These are phyloP conservation scores for Carterocephalus palaemon DNA, from an alignment of 2,888 invertebrate species.

Conservation along the genomic window DNA sequence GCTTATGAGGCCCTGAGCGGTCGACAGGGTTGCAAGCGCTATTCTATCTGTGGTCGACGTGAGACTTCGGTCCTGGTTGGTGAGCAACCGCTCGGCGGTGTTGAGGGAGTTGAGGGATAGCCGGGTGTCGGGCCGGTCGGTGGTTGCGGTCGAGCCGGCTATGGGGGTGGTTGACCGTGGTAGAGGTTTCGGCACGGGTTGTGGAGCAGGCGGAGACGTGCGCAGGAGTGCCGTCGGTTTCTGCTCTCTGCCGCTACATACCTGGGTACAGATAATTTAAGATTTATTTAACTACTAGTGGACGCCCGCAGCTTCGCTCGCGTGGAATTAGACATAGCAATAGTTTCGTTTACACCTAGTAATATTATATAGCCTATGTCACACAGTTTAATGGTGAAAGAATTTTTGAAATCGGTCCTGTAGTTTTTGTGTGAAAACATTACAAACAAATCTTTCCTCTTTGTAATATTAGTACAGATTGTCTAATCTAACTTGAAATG, in stretches of 20 bases:
- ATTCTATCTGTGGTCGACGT: constrained; percentile 50
- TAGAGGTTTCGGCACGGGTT: constrained; percentile 49
- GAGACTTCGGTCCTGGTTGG: constrained; percentile 42
- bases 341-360: no score
- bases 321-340: no score
- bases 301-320: no score
- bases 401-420: background rate
- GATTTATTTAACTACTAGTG: no score
- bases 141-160: constrained; percentile 27
- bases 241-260: constrained; percentile 72
- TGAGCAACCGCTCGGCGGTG: constrained; percentile 53
- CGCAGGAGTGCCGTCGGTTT: constrained; percentile 62
- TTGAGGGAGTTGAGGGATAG: constrained; percentile 51
- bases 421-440: no score
- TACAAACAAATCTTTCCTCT: no score
- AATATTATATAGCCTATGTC: no score
- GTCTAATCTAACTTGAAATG: no score
- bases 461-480: no score
- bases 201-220: constrained; percentile 60
- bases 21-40: constrained; percentile 57
- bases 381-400: no score
- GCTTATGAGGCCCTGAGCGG: constrained; percentile 62
- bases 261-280: no score
- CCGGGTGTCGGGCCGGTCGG: constrained; percentile 41
- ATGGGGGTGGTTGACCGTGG: constrained; percentile 58